Base-by-base conservation (phyloP, 2,113 vertebrate genomes). In the Dipodomys stephensi region DNA sequence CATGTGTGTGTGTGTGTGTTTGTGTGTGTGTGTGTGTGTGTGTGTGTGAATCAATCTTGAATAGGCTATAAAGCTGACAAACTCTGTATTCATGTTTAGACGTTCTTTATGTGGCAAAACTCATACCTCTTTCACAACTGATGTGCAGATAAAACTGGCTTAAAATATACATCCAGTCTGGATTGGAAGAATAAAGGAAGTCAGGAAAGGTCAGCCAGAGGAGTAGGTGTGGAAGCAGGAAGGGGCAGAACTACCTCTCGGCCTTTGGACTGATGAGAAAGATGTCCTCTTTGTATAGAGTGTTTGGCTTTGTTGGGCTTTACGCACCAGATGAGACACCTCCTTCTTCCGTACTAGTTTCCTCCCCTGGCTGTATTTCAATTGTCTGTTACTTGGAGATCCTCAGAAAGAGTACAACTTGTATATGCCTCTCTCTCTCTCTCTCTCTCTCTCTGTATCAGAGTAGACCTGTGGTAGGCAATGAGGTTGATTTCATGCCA, bases 91-190 rank as follows among this genome's bases (percentile, higher is more conserved):
- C 22, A 46, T 69, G 60, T 71, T 68, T 44, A 68, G 57, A 64
- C 2, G 89, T 19, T 69, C 27, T 27, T 76, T 49, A 0, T 39
- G 53, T 84, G 30, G 85, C 68, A 65, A 83, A 87, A 65, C 53
- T 62, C 28, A 3, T 32, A 46, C 15, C 79, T 60, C n/a, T 91
- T 77, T 81, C 3, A 32, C 27, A 72, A 60, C 13, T 72, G 30
- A 28, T 80, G 23, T 65, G 23, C 77, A 95, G 88, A 89, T 84
- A 90, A 90, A 90, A 62, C 12, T 72, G 80, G 60, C 71, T 89
- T 46, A 62, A 87, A 79, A 72, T 86, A 60, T 2, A 77, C 2
- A 62, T 64, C 23, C 73, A 84, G 32, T 49, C 22, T 44, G 81
- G 72, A 84, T 80, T 1, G 67, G 64, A 81, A 84, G 86, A 92